These are phyloP conservation scores for Pherbina coryleti DNA, from an alignment of 2,888 invertebrate species.

Conservation along the genomic window DNA sequence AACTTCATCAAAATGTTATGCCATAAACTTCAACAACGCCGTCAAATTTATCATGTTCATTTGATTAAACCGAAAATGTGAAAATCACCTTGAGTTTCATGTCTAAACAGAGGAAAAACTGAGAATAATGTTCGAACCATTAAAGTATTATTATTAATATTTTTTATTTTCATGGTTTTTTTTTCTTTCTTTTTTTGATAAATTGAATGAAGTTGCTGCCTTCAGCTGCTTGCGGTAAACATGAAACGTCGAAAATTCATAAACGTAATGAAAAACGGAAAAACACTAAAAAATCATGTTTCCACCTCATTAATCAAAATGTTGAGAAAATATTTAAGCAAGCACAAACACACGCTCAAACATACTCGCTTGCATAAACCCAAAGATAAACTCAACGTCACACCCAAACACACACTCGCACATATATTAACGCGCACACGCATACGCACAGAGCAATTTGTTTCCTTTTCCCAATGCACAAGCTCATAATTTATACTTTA, in stretches of 20 bases:
- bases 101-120: no score
- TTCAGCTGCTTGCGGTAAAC: constrained; percentile 14
- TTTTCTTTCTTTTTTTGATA: no score
- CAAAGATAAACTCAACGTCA: background rate
- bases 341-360: background rate
- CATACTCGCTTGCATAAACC: background rate
- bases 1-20: no score
- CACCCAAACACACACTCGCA: background rate
- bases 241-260: constrained; percentile 30
- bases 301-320: constrained; percentile 51
- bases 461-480: constrained; percentile 18
- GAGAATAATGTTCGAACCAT: no score
- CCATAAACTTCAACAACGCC: no score
- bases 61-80: no score
- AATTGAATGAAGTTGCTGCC: constrained; percentile 5
- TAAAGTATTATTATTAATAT: no score
- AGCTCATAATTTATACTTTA: constrained; percentile 34
- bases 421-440: background rate
- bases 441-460: constrained; percentile 25
- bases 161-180: no score
- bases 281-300: constrained; percentile 44
- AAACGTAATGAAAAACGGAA: constrained; percentile 39
- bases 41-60: no score
- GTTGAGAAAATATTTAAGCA: background rate
- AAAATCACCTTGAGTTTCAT: no score